Base-by-base conservation (phyloP, 2,888 invertebrate genomes). In the Watsonalla cultraria region DNA sequence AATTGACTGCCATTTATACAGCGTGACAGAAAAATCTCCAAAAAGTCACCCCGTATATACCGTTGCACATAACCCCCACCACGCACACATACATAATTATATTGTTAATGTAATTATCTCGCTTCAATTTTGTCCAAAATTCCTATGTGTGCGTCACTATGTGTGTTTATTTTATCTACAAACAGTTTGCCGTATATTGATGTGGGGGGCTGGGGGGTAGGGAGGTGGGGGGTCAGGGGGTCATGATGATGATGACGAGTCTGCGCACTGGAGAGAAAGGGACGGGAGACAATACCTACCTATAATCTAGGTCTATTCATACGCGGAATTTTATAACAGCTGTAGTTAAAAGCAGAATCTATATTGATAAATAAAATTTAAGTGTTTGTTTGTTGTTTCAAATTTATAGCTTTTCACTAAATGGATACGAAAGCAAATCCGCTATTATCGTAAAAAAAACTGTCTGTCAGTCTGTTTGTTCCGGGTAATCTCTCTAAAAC, bases 71-170 rank as follows among this genome's bases (percentile, higher is more conserved):
- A 47, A 48, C 47, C n/a, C n/a, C 37, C 15, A 24, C 54, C 42
- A 51, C 35, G 46, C 54, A 53, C 51, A 55, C 56, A 58, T 50
- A 50, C 56, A 60, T 33, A 47, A 34, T 47, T 75, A 78, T 73
- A 72, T 70, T 65, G 71, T 77, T 82, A 85, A 86, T 84, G 85
- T 86, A 89, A 90, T 88, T 87, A 90, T 79, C 75, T 77, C 70
- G 63, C 71, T 72, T 78, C 79, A 82, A 87, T 86, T 88, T 86
- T 84, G 84, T 85, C 84, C 84, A 85, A 85, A 78, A 74, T 69
- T 47, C 54, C 24, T 5, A 13, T 0, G 72, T 76, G 73, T 74
- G 76, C 54, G 67, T 59, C 52, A 55, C 51, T 54, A 34, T 63
- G 54, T 52, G 81, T 45, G 83, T 83, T 80, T 83, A 82, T 88